These are phyloP conservation scores for Calliopum simillimum DNA, from an alignment of 2,888 invertebrate species.

Conservation along the genomic window DNA sequence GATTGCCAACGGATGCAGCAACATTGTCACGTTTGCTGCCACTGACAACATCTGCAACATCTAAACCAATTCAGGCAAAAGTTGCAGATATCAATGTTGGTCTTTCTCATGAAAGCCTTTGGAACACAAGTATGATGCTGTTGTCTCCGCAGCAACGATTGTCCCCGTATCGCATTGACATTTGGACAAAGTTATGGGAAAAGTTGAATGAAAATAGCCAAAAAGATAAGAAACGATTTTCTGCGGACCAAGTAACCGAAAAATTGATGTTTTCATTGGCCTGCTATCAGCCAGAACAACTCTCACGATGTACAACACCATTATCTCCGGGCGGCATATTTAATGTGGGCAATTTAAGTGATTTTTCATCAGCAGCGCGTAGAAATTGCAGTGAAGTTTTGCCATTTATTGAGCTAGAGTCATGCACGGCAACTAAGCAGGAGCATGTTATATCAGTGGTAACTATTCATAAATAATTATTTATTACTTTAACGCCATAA, in stretches of 20 bases:
- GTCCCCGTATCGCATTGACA: conserved; percentile 83
- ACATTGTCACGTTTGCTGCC: conserved; percentile 78
- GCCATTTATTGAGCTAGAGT: conserved; percentile 86
- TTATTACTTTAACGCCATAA: not conserved
- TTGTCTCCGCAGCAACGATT: conserved; percentile 86
- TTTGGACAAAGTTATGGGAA: conserved; percentile 87
- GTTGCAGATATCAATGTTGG: conserved; percentile 71
- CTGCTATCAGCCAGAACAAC: conserved; percentile 87
- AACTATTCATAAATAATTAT: conserved; percentile 50
- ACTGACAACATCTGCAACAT: conserved; percentile 71
- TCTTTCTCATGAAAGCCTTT: conserved; percentile 79
- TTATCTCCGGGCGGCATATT: conserved; percentile 77
- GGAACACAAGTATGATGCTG: conserved; percentile 86
- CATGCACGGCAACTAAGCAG: conserved; percentile 88
- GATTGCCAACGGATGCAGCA: conserved; percentile 78
- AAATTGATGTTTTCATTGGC: conserved; percentile 83
- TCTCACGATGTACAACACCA: conserved; percentile 87
- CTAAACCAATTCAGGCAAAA: conserved; percentile 66
- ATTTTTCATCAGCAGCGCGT: conserved; percentile 63
- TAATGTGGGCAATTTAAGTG: conserved; percentile 67
- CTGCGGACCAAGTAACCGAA: conserved; percentile 78
- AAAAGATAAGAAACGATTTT: conserved; percentile 74
- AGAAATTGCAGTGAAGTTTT: conserved; percentile 71
- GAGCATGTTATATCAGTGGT: conserved; percentile 90
- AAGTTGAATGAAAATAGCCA: conserved; percentile 72